Conservation (phyloP, 2,888 invertebrate genomes). For the Spodoptera exigua region DNA sequence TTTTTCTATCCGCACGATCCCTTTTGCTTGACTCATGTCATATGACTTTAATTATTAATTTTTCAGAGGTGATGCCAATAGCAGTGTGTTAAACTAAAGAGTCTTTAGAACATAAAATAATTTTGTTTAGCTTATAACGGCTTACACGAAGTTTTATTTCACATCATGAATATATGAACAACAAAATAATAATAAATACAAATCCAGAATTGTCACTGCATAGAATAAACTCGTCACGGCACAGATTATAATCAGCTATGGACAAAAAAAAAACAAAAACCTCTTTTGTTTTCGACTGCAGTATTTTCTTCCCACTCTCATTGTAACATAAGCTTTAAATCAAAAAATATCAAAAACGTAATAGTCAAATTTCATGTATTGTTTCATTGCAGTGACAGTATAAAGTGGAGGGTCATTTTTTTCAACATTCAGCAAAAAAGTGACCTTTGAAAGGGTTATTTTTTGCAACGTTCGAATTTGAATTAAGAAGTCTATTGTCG, state of each 20-base stretch:
- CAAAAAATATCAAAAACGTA: conserved; percentile 79
- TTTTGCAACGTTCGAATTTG: conserved; percentile 82
- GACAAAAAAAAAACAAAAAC: conserved; percentile 61
- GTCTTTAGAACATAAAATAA: not conserved
- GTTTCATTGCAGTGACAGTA: conserved; percentile 82
- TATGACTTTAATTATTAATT: no score
- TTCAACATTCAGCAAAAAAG: conserved; percentile 62
- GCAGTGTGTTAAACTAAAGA: no score
- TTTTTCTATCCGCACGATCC: no score
- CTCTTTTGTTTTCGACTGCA: conserved; percentile 65
- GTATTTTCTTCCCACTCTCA: conserved; percentile 73
- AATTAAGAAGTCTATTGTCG: conserved; percentile 82
- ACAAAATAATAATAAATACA: conserved; percentile 33
- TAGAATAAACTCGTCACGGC: conserved; percentile 41
- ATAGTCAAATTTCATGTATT: conserved; percentile 84
- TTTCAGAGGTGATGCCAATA: no score
- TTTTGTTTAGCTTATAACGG: conserved; percentile 7
- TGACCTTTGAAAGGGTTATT: conserved; percentile 51
- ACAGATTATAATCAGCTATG: conserved; percentile 71
- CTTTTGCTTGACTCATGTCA: no score
- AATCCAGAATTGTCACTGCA: conserved; percentile 31
- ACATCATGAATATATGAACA: conserved; percentile 24
- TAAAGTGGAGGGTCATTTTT: conserved; percentile 67
- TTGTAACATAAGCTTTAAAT: conserved; percentile 81
- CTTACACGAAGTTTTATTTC: conserved; percentile 7